phyloP scores from a whole-genome alignment of 2,113 vertebrate genomes.

The Copsychus sechellarum region DNA sequence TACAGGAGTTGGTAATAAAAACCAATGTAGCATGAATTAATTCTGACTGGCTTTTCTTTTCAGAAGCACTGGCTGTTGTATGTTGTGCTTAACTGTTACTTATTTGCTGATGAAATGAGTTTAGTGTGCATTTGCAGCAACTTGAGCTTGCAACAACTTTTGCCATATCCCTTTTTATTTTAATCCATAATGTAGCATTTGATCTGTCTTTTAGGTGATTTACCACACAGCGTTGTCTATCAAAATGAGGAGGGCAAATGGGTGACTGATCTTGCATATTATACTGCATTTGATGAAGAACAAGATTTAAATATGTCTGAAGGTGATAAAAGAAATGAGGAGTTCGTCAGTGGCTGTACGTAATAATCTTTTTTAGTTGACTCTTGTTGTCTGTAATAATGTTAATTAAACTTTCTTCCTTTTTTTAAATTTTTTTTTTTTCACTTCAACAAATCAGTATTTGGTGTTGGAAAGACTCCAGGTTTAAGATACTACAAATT shows the following conservation, averaged over 20 bases:
- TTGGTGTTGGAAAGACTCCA: not conserved
- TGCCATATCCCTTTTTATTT: not conserved
- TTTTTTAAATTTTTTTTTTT: not conserved
- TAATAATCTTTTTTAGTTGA: not conserved
- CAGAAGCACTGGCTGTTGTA: not conserved
- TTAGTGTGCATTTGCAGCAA: not conserved
- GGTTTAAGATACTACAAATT: not conserved
- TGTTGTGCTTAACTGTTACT: not conserved
- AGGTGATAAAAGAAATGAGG: slow-evolving; percentile 70
- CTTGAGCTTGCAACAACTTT: not conserved
- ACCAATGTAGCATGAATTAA: rapidly evolving
- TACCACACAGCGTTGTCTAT: slow-evolving; percentile 84
- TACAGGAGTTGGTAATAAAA: not conserved
- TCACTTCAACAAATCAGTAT: not conserved
- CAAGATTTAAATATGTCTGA: slow-evolving; percentile 63
- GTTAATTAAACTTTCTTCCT: not conserved
- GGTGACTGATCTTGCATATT: slow-evolving; percentile 97
- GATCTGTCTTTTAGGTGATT: slow-evolving; percentile 62
- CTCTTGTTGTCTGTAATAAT: not conserved
- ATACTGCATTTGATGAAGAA: slow-evolving; percentile 87
- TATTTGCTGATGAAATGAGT: not conserved
- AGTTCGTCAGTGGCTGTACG: slow-evolving; percentile 88
- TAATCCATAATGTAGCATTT: not conserved
- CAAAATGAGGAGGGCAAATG: slow-evolving; percentile 94
- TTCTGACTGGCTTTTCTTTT: not conserved